Base-by-base conservation (phyloP, 1,140 invertebrate genomes). In the Drosophila bifasciata region DNA sequence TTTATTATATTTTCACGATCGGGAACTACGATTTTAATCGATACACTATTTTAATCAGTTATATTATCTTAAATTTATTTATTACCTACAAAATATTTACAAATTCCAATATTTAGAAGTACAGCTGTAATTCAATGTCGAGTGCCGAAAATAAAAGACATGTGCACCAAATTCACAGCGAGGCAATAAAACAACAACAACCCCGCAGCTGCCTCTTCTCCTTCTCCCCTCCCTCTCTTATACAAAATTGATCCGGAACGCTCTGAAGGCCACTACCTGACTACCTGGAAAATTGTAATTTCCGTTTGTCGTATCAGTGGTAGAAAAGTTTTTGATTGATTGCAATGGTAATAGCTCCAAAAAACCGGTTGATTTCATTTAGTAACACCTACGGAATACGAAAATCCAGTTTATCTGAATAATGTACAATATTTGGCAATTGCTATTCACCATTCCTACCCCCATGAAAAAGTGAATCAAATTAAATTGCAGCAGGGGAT, bases 111-210 rank as follows among this genome's bases (percentile, higher is more conserved):
- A 25, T 62, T 62, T 25, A 13, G 25, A 8, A 46, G 5, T 32
- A 32, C 39, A 56, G 62, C 51, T 67, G 66, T 19, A 46, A 48
- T 40, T 51, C 25, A 16, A 32, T 39, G 23, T 16, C 23, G 53
- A 57, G 40, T 25, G 59, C 51, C 39, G 25, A 68, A 58, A 52
- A 39, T 40, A 17, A 56, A 19, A 28, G 43, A 41, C 46, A 61
- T 79, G 55, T 51, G 56, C 49, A 63, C 55, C 55, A 32, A 46
- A 58, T 50, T 41, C 62, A 74, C 25, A 57, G 53, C 48, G 36
- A 83, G 75, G 66, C 55, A 75, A 61, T 52, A 40, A 77, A 81
- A 66, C 25, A 36, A 17, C n/a, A 81, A 62, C 21, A 25, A 19
- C 19, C 41, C 15, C 39, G 53, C 79, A 78, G 79, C 79, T 53